Conservation (phyloP, 2,888 invertebrate genomes). For the Spialia ferax region DNA sequence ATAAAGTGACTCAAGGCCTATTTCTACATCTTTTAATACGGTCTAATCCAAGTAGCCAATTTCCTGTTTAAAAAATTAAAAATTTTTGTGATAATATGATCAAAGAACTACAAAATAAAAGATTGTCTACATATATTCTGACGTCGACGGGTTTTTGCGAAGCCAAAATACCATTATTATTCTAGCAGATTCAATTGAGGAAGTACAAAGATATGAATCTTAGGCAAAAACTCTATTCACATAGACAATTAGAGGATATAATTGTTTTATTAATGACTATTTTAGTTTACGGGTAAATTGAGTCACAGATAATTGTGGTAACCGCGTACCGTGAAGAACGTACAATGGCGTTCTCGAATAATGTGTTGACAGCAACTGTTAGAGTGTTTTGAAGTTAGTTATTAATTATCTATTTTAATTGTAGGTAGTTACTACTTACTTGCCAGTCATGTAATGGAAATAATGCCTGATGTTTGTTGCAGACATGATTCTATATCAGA, state of each 20-base stretch:
- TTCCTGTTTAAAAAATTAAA: background rate
- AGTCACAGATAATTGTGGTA: constrained; percentile 27
- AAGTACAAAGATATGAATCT: constrained; percentile 30
- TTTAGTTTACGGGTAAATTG: constrained; percentile 27
- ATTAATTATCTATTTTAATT: constrained; percentile 14
- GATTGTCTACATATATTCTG: background rate
- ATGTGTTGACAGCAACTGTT: constrained; percentile 34
- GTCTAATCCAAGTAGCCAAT: too few relatives aligned
- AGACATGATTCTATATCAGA: background rate
- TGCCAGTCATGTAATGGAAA: background rate
- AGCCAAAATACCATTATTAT: constrained; percentile 1
- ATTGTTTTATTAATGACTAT: constrained; percentile 39
- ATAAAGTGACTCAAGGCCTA: too few relatives aligned
- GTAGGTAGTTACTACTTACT: too few relatives aligned
- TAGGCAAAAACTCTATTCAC: constrained; percentile 26
- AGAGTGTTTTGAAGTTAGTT: constrained; percentile 1
- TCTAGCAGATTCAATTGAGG: constrained; percentile 22
- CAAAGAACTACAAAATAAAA: background rate
- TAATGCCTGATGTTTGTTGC: background rate
- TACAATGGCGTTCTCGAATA: constrained; percentile 28
- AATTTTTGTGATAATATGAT: background rate
- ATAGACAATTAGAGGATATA: constrained; percentile 31
- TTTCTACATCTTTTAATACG: too few relatives aligned
- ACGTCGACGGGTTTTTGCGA: background rate
- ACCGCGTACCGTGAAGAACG: constrained; percentile 32